phyloP scores from a whole-genome alignment of 2,113 vertebrate genomes.

The Petrocephalus zakoni region DNA sequence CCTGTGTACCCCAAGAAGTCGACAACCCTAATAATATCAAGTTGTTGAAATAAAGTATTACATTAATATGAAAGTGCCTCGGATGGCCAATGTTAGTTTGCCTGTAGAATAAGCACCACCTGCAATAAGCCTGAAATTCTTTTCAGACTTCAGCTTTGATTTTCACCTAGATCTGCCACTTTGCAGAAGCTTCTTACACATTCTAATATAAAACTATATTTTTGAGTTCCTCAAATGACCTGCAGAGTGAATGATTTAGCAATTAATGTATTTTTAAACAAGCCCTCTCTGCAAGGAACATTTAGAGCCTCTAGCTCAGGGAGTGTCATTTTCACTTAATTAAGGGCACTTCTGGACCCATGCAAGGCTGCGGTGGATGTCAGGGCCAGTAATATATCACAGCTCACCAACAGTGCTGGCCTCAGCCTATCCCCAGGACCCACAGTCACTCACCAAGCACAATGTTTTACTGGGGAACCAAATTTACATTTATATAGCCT shows the following conservation, averaged over 20 bases:
- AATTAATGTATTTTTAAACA: not conserved
- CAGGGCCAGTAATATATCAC: not conserved
- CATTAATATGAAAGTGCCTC: not conserved
- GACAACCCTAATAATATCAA: not conserved
- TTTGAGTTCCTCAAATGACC: not conserved
- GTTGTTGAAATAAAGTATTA: not conserved
- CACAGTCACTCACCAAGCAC: not conserved
- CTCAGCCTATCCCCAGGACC: not conserved
- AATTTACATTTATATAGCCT: slow-evolving; percentile 12
- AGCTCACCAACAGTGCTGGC: not conserved
- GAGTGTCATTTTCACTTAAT: not conserved
- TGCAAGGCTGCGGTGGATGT: not conserved
- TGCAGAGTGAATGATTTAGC: not conserved
- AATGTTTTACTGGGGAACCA: not conserved
- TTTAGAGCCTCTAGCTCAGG: not conserved
- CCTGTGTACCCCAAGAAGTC: not conserved
- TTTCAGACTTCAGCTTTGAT: not conserved
- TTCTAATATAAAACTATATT: not conserved
- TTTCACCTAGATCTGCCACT: not conserved
- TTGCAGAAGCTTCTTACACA: not conserved
- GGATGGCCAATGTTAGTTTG: not conserved
- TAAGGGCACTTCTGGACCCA: not conserved
- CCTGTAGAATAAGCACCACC: not conserved
- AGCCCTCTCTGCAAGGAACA: not conserved
- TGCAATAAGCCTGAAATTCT: not conserved